Percentiles rank a stretch among this genome's conserved stretches.
Conservation (phyloP, 1,140 invertebrate genomes). For the Macrobrachium nipponense region DNA sequence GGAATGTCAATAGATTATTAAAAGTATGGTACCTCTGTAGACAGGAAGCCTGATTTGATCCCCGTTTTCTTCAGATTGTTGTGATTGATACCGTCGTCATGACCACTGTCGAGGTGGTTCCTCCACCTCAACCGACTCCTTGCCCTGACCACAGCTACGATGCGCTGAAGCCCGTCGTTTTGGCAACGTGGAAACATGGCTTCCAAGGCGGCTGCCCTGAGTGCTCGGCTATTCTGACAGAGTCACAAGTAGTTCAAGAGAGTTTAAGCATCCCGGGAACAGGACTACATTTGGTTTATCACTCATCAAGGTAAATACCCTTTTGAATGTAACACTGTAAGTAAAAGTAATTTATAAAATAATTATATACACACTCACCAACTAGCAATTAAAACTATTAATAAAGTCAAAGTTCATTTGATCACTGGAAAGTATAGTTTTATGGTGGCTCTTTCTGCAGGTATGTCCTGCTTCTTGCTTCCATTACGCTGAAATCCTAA, state of each 20-base stretch:
- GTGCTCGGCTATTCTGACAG: constrained; percentile 87
- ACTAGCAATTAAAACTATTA: too few relatives aligned
- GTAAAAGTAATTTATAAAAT: background rate
- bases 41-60: background rate
- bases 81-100: constrained; percentile 89
- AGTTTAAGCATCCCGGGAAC: constrained; percentile 93
- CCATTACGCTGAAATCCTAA: too few relatives aligned
- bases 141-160: constrained; percentile 94
- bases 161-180: constrained; percentile 90
- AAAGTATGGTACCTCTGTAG: too few relatives aligned
- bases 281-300: constrained; percentile 92
- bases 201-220: constrained; percentile 95
- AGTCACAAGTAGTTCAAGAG: constrained; percentile 94
- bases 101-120: constrained; percentile 84
- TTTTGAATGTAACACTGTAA: background rate
- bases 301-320: constrained; percentile 80
- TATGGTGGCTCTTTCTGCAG: too few relatives aligned
- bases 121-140: constrained; percentile 72
- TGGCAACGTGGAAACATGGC: constrained; percentile 96
- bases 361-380: too few relatives aligned
- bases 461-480: too few relatives aligned
- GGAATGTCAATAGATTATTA: constrained; percentile 7
- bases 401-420: too few relatives aligned
- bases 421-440: too few relatives aligned
- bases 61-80: constrained; percentile 75